phyloP scores from a whole-genome alignment of 2,888 invertebrate species.

The Cylindroiulus punctatus region DNA sequence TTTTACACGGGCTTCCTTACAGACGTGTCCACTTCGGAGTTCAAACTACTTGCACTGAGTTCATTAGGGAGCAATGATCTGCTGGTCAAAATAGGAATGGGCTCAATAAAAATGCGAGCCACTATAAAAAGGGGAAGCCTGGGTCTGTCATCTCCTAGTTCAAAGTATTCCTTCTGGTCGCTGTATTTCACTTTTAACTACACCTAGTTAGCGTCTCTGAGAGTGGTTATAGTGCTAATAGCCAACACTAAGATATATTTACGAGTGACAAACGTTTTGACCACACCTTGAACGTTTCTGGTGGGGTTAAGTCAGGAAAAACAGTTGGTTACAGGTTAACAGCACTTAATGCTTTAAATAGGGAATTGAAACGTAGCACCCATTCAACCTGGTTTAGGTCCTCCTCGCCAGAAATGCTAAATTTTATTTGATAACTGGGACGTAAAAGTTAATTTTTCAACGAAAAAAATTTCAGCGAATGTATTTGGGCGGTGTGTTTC shows the following conservation, averaged over 20 bases:
- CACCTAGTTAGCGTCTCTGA: not conserved
- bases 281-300: constrained; percentile 27
- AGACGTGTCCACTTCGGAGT: not conserved
- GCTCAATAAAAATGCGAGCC: constrained; percentile 37
- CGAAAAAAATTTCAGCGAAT: not conserved
- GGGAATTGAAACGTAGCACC: not conserved
- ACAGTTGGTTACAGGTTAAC: not conserved
- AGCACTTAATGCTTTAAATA: not conserved
- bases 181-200: constrained; percentile 11
- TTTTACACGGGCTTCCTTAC: not conserved
- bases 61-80: constrained; percentile 29
- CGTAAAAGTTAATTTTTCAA: constrained; percentile 43
- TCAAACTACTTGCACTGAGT: constrained; percentile 12
- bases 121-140: not conserved
- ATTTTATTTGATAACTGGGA: not conserved
- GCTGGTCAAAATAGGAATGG: not conserved
- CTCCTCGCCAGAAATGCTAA: not conserved
- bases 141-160: not conserved
- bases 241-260: constrained; percentile 32
- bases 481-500: constrained; percentile 10
- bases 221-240: constrained; percentile 7
- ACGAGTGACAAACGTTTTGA: constrained; percentile 24
- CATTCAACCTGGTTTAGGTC: not conserved
- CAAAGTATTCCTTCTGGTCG: constrained; percentile 2
- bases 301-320: constrained; percentile 1